Evolutionary conservation across 2,113 vertebrate genomes (phyloP), one percentile per base, ranked within the genome.

Genomic region (Pituophis catenifer): DNA sequence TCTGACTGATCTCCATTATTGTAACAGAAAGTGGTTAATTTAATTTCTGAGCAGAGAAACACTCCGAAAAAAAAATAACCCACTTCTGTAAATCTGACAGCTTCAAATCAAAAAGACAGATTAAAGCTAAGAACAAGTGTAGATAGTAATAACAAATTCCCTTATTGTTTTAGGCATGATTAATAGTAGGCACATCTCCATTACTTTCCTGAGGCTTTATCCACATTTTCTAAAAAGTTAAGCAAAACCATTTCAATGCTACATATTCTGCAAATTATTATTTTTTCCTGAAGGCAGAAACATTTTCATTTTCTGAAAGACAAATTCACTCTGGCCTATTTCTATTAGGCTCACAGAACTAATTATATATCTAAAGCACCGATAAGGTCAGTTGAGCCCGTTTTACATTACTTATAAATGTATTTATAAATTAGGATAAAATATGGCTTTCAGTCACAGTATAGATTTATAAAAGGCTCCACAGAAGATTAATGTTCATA

Each of bases 41-140:
- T 92, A 90, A 93, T 62, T 88, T 38, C 91, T 59, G 93, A 93
- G 75, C 90, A 96, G 94, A 88, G 93, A 96, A 95, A 90, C 70
- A 91, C 89, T 95, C 94, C 89, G 94, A 90, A 91, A 91, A 96
- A 96, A 81, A 95, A 94, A 53, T 91, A 93, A 95, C 92, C 93
- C 89, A 95, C 94, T 95, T 95, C 95, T 96, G 94, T 94, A 95
- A 97, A 95, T 95, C 88, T 92, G 93, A 94, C 94, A 94, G 94
- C 70, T 91, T 85, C 33, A 89, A 94, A 95, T 94, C 93, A 94
- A 93, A 95, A 97, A 95, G 95, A 91, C 88, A 95, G 95, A 96
- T 95, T 50, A 95, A 95, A 96, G 93, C 38, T 24, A 89, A 94
- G 65, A 95, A 70, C 90, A 94, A 0, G 23, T 65, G 19, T 92